Evolutionary conservation across 2,888 invertebrate genomes (phyloP).

Genomic region (Pantelozetes paolii): DNA sequence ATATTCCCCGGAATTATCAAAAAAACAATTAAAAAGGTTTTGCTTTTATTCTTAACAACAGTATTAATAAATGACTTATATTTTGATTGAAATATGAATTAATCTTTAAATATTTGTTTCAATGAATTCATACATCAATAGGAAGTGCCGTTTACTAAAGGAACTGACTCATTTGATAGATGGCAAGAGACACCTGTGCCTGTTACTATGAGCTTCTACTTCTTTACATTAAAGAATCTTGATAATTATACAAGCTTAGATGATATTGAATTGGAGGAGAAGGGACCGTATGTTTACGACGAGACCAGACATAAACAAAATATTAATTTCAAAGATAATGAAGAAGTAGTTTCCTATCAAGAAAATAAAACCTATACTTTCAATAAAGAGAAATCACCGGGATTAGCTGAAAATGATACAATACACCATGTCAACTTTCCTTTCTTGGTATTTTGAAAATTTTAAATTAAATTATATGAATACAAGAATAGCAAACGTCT

Average conservation of each 20-base stretch:
- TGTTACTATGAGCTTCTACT: slow-evolving; percentile 25
- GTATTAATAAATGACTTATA: too few relatives aligned
- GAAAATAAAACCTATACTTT: slow-evolving; percentile 8
- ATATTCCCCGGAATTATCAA: slow-evolving; percentile 20
- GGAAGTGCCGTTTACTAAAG: slow-evolving; percentile 8
- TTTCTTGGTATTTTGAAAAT: background rate
- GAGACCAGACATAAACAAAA: slow-evolving; percentile 18
- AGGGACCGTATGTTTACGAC: slow-evolving; percentile 36
- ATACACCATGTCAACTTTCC: slow-evolving; percentile 26
- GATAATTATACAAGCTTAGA: background rate
- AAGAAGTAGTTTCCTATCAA: background rate
- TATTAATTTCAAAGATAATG: background rate
- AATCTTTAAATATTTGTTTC: background rate
- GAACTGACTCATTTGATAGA: slow-evolving; percentile 9
- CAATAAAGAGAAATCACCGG: background rate
- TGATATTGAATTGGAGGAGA: slow-evolving; percentile 19
- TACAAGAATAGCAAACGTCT: too few relatives aligned
- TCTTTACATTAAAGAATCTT: slow-evolving; percentile 19
- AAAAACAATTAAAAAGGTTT: slow-evolving; percentile 19
- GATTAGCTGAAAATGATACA: background rate
- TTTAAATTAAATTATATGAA: too few relatives aligned
- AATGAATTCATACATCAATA: slow-evolving; percentile 13
- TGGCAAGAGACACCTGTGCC: slow-evolving; percentile 25
- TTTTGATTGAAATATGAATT: too few relatives aligned
- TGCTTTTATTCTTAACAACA: too few relatives aligned